A percentile compares a stretch with the other conserved stretches of the same genome.
phyloP scores from a whole-genome alignment of 2,888 invertebrate species.

The Pristionchus arcanus region DNA sequence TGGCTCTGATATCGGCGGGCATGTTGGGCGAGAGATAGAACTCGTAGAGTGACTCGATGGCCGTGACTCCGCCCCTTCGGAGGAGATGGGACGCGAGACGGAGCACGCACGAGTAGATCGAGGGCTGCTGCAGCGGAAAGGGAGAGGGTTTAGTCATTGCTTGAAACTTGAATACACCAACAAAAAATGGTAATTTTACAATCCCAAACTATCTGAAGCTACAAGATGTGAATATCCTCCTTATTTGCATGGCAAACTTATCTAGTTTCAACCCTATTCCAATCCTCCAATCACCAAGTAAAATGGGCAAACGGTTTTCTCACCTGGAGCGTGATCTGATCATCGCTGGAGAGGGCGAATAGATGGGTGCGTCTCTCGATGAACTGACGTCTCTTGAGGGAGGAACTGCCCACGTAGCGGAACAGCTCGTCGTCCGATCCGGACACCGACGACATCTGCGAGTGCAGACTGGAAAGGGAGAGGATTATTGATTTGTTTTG shows the following conservation, averaged over 20 bases:
- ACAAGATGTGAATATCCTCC: too few relatives aligned
- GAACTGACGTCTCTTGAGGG: constrained; percentile 78
- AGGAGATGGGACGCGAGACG: constrained; percentile 73
- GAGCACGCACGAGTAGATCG: constrained; percentile 75
- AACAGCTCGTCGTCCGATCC: constrained; percentile 77
- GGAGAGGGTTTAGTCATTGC: constrained; percentile 1
- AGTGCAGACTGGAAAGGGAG: constrained; percentile 73
- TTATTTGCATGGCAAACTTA: too few relatives aligned
- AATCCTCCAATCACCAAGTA: neutral
- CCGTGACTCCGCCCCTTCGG: constrained; percentile 77
- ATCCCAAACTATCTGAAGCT: too few relatives aligned
- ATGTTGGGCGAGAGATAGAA: constrained; percentile 72
- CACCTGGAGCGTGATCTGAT: constrained; percentile 67
- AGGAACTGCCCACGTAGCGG: constrained; percentile 78
- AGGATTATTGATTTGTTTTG: neutral
- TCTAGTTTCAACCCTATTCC: neutral
- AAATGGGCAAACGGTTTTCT: neutral
- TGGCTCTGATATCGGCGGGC: constrained; percentile 72
- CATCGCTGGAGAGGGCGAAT: constrained; percentile 75
- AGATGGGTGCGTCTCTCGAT: constrained; percentile 78
- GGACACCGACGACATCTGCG: constrained; percentile 78
- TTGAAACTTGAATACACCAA: neutral
- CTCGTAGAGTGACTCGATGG: constrained; percentile 76
- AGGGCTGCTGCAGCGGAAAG: constrained; percentile 71
- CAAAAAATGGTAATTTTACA: too few relatives aligned